These are phyloP conservation scores for Litoditis marina DNA, from an alignment of 2,888 invertebrate species.

Conservation along the genomic window DNA sequence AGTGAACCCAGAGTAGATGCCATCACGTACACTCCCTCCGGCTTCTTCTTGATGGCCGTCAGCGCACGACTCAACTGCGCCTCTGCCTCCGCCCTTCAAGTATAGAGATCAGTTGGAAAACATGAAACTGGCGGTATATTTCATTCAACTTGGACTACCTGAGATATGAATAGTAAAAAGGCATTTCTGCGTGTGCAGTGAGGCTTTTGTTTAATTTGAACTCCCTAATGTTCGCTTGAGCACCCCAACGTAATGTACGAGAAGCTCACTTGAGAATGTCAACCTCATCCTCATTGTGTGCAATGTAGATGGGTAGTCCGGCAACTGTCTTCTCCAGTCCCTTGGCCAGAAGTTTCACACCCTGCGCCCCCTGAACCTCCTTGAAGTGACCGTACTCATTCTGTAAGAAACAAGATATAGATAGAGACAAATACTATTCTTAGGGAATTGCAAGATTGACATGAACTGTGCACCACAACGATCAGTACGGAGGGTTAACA, in stretches of 20 bases:
- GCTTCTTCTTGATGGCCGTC: constrained; percentile 83
- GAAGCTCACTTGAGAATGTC: constrained; percentile 71
- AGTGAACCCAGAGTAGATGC: constrained; percentile 98
- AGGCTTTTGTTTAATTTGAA: no score
- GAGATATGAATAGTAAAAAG: no score
- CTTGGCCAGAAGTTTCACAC: constrained; percentile 96
- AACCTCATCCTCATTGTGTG: constrained; percentile 87
- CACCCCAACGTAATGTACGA: constrained; percentile 1
- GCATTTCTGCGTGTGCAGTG: no score
- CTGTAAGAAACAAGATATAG: constrained; percentile 50
- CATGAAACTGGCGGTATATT: no score
- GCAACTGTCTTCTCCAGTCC: constrained; percentile 85
- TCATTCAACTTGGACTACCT: not conserved
- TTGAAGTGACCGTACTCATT: constrained; percentile 82
- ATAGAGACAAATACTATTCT: not conserved
- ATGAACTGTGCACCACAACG: not conserved
- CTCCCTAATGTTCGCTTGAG: constrained; percentile 3
- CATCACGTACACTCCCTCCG: constrained; percentile 95
- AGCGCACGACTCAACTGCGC: constrained; percentile 83
- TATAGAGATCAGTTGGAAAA: not conserved
- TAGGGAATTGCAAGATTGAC: not conserved
- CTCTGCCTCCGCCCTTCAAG: constrained; percentile 75
- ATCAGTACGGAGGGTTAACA: no score
- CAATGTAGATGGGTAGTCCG: constrained; percentile 83
- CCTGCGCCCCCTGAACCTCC: constrained; percentile 91